Percentiles rank a stretch among this genome's conserved stretches.
Evolutionary conservation across 2,797 vertebrate genomes (phyloP).

Genomic region (Phalloptychus januarius): DNA sequence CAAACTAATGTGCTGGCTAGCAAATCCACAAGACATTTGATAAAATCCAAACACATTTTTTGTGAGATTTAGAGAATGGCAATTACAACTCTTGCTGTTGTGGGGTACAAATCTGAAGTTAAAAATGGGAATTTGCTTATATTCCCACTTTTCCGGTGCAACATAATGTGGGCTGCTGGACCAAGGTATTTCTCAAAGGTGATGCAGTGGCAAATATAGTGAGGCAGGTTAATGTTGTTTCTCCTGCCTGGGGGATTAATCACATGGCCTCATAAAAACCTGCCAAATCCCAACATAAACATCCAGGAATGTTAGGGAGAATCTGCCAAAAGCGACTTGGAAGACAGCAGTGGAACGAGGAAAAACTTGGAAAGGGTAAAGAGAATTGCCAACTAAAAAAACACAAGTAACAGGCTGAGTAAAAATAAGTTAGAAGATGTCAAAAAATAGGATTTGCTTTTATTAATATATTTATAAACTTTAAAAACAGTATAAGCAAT

Average conservation of each 20-base stretch:
- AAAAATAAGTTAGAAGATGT: slow-evolving; percentile 4
- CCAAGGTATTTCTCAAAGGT: slow-evolving; percentile 50
- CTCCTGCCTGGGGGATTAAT: slow-evolving; percentile 68
- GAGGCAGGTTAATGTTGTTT: slow-evolving; percentile 74
- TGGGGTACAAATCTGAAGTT: slow-evolving; percentile 19
- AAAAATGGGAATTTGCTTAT: slow-evolving; percentile 32
- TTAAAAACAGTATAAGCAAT: neutral
- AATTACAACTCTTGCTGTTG: slow-evolving; percentile 22
- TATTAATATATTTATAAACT: neutral
- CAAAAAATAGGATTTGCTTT: neutral
- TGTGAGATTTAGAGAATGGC: slow-evolving; percentile 12
- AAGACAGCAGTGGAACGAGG: slow-evolving; percentile 33
- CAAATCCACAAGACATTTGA: neutral
- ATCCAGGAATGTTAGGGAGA: slow-evolving; percentile 54
- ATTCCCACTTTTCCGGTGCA: slow-evolving; percentile 30
- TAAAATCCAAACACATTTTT: slow-evolving; percentile 19
- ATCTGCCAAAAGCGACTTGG: slow-evolving; percentile 58
- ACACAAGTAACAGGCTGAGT: neutral
- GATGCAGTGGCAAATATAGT: slow-evolving; percentile 74
- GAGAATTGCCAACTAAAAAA: neutral
- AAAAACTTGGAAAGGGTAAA: slow-evolving; percentile 13
- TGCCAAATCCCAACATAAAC: slow-evolving; percentile 76
- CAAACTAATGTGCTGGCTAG: neutral
- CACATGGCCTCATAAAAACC: slow-evolving; percentile 69
- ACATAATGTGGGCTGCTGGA: slow-evolving; percentile 35